Percentiles rank a stretch among this genome's conserved stretches.
Evolutionary conservation across 92 coral and sea anemone genomes (phyloP).

Genomic region (Ricordea florida): DNA sequence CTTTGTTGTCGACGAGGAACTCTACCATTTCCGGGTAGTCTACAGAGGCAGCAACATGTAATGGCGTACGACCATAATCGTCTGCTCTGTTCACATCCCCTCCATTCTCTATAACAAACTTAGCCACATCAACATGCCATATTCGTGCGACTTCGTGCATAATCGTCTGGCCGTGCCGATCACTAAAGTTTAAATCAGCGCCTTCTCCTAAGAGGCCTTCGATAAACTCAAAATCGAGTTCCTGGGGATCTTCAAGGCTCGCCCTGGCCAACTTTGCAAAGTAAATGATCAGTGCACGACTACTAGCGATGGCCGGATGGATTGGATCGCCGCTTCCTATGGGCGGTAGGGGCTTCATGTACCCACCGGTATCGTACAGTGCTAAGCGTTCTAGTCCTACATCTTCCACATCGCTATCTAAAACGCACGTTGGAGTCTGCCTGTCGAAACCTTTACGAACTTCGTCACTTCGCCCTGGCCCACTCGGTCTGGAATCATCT

Average conservation of each 20-base stretch:
- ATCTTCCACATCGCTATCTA: constrained; percentile 95
- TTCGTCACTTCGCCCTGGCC: too few relatives aligned
- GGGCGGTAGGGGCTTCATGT: constrained; percentile 62
- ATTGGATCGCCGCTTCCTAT: constrained; percentile 33
- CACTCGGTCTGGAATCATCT: neutral
- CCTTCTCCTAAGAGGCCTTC: constrained; percentile 76
- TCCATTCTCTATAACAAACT: constrained; percentile 87
- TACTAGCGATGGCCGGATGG: constrained; percentile 58
- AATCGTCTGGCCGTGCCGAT: constrained; percentile 90
- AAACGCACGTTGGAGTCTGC: constrained; percentile 27
- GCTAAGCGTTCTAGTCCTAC: constrained; percentile 54
- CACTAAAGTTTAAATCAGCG: constrained; percentile 89
- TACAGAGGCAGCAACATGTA: constrained; percentile 96
- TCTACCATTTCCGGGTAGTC: constrained; percentile 98
- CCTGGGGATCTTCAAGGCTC: constrained; percentile 69
- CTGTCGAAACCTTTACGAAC: too few relatives aligned
- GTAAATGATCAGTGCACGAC: constrained; percentile 89
- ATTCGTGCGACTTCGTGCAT: constrained; percentile 96
- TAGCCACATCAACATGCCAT: constrained; percentile 97
- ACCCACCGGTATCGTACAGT: constrained; percentile 59
- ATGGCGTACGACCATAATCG: constrained; percentile 82
- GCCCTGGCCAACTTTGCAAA: constrained; percentile 91
- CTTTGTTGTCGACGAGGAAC: constrained; percentile 76
- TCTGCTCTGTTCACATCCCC: constrained; percentile 86
- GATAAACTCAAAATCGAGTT: constrained; percentile 84